These are phyloP conservation scores for Parazoanthus darwini DNA, from an alignment of 92 coral and sea anemone genomes.

Conservation along the genomic window DNA sequence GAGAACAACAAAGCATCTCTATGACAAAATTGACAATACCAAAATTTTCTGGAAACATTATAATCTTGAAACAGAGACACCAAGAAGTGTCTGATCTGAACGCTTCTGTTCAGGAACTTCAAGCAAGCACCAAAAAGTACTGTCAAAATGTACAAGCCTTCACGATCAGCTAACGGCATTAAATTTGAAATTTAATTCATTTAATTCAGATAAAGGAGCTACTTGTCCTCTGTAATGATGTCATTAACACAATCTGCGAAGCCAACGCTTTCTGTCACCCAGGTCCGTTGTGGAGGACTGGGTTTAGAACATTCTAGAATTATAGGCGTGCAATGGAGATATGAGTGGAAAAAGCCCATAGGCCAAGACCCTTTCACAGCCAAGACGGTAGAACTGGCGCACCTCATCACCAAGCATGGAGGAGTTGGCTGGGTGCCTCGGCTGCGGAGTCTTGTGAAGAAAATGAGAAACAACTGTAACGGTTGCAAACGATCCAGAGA, in stretches of 20 bases:
- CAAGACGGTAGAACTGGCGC: conserved; percentile 33
- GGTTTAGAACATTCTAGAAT: neutral
- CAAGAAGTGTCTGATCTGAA: neutral
- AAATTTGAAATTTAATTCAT: neutral
- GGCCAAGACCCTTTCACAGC: neutral
- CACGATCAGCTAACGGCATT: conserved; percentile 4
- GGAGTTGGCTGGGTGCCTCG: conserved; percentile 20
- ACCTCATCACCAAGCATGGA: conserved; percentile 39
- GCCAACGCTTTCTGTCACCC: too few relatives aligned
- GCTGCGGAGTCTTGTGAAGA: neutral
- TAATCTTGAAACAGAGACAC: neutral
- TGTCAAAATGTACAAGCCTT: neutral
- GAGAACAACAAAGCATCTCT: neutral
- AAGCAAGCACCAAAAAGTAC: neutral
- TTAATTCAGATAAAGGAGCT: too few relatives aligned
- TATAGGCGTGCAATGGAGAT: too few relatives aligned
- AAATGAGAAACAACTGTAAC: neutral
- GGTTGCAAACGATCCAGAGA: conserved; percentile 12
- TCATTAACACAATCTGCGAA: too few relatives aligned
- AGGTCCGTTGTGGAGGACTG: neutral
- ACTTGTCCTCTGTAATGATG: too few relatives aligned
- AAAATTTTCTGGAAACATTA: neutral
- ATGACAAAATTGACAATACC: neutral
- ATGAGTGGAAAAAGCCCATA: too few relatives aligned
- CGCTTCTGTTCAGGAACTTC: neutral